These are phyloP conservation scores for Oreohelix idahoensis DNA, from an alignment of 1,140 invertebrate genomes.

Conservation along the genomic window DNA sequence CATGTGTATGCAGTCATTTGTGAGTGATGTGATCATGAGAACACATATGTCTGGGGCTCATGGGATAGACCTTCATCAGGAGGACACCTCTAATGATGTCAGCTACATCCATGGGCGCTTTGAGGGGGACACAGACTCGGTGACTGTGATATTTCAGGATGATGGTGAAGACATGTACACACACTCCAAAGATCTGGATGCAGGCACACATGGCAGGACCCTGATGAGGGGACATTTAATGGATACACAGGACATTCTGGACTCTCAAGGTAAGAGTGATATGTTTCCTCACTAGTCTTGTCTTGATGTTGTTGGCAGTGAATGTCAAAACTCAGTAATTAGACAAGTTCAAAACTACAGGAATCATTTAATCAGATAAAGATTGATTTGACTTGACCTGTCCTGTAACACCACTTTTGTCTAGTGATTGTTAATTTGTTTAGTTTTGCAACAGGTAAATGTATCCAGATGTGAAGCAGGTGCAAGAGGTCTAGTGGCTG, in stretches of 20 bases:
- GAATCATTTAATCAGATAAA: too few species aligned
- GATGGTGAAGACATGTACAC: slow-evolving; percentile 8
- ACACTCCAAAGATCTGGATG: neutral
- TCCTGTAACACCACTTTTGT: too few species aligned
- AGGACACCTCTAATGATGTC: neutral
- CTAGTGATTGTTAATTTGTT: too few species aligned
- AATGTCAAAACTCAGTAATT: too few species aligned
- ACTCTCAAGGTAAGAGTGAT: slow-evolving; percentile 26
- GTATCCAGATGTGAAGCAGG: too few species aligned
- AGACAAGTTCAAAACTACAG: too few species aligned
- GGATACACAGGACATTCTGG: slow-evolving; percentile 17
- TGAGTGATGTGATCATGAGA: slow-evolving; percentile 24
- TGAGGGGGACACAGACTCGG: slow-evolving; percentile 10
- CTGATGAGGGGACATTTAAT: slow-evolving; percentile 8
- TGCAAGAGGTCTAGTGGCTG: too few species aligned
- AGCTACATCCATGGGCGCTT: neutral
- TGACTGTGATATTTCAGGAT: slow-evolving; percentile 19
- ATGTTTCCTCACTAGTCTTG: too few species aligned
- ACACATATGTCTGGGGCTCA: slow-evolving; percentile 36
- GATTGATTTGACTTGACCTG: too few species aligned
- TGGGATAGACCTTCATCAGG: neutral
- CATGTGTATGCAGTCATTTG: slow-evolving; percentile 36
- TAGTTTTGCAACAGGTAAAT: too few species aligned
- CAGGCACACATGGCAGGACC: neutral
- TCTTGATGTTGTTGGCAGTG: too few species aligned